Percentiles rank a stretch among this genome's conserved stretches.
Evolutionary conservation across 2,113 vertebrate genomes (phyloP).

Genomic region (Nothobranchius furzeri): DNA sequence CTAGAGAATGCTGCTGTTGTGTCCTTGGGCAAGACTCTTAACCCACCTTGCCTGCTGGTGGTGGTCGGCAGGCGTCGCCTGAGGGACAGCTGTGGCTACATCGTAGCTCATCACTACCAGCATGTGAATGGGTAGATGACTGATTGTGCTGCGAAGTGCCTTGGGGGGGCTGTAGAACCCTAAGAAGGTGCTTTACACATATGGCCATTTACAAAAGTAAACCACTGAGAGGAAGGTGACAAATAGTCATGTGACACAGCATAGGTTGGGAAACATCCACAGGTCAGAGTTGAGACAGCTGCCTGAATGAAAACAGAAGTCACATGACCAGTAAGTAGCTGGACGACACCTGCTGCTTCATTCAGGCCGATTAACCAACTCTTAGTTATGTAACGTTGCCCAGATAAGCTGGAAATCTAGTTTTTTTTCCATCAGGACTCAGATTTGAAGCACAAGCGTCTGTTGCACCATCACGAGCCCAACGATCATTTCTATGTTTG

Average conservation of each 20-base stretch:
- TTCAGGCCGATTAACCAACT: slow-evolving; percentile 28
- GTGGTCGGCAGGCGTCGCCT: too few species aligned
- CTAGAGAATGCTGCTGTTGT: too few species aligned
- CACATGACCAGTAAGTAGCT: slow-evolving; percentile 48
- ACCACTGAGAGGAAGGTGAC: slow-evolving; percentile 23
- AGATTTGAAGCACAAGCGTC: slow-evolving; percentile 22
- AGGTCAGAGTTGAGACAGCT: slow-evolving; percentile 15
- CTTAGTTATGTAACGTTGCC: slow-evolving; percentile 32
- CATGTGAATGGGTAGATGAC: too few species aligned
- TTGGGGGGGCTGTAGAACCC: too few species aligned
- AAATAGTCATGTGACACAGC: slow-evolving; percentile 32
- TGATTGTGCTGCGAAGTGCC: too few species aligned
- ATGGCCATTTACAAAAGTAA: neutral
- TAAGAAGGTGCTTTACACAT: too few species aligned
- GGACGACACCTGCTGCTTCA: slow-evolving; percentile 15
- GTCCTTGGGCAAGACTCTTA: too few species aligned
- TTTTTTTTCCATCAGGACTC: slow-evolving; percentile 15
- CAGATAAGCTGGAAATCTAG: slow-evolving; percentile 21
- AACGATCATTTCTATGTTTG: slow-evolving; percentile 3
- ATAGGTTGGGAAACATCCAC: slow-evolving; percentile 19
- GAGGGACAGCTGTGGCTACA: too few species aligned
- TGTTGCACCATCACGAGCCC: neutral
- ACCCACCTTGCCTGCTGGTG: too few species aligned
- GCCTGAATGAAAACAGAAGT: slow-evolving; percentile 19
- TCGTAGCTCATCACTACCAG: too few species aligned